Base-by-base conservation (phyloP, 2,888 invertebrate species). In the Catocala nupta region DNA sequence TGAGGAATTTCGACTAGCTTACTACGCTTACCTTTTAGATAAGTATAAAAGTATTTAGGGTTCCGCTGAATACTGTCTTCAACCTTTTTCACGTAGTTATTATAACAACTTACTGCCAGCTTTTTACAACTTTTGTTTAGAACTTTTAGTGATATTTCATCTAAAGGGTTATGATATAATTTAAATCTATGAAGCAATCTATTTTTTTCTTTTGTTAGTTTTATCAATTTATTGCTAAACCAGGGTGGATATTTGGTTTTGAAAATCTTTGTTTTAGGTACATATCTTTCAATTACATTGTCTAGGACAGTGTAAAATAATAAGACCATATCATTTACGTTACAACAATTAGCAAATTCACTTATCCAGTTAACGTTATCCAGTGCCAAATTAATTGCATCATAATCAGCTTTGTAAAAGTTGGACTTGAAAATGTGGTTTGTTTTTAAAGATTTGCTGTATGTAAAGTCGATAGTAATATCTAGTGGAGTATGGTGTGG, bases 321-420 rank as follows among this genome's bases (percentile, higher is more conserved):
- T 16, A 16, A 16, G 16, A 16, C 16, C 16, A 16, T 16, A 7
- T 48, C 25, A 48, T 48, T 48, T 10, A 16, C 36, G 36, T 33
- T 50, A 34, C 34, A n/a, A 34, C 34, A 50, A 11, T 12, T 6
- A 12, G 36, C 6, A 36, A 50, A 50, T 50, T 34, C n/a, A 7
- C 7, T 34, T 36, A n/a, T 25, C 50, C 50, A 50, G 34, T 36
- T 34, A 4, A 36, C 34, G 11, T 12, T 12, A 12, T 50, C 5
- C 10, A 50, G 34, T n/a, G 25, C n/a, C 11, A n/a, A 50, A 11
- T 50, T 50, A 50, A 50, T 34, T 7, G 25, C 33, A 34, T 34
- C 34, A n/a, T 50, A 50, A n/a, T 50, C 34, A 34, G 36, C 34
- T 12, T 50, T 36, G 34, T 50, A 50, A n/a, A 50, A 50, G 12